A percentile compares a stretch with the other conserved stretches of the same genome.
These are phyloP conservation scores for Channa argus DNA, from an alignment of 2,113 vertebrate species.

Conservation along the genomic window DNA sequence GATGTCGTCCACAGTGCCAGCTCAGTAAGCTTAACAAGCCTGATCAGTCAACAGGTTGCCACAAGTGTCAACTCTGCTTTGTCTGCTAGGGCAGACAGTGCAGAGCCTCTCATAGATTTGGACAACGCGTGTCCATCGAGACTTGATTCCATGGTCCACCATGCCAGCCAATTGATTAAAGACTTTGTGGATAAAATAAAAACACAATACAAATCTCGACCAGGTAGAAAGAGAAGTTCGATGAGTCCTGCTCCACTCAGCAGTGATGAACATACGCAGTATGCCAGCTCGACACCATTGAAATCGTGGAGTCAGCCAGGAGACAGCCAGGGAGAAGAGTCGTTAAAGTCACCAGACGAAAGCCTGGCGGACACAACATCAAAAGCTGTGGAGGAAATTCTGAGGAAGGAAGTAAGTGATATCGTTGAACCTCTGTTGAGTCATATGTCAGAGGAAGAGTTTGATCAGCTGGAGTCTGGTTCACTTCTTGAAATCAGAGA, in stretches of 20 bases:
- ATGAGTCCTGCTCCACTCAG: no score
- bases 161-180: not conserved
- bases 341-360: no score
- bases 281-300: no score
- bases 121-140: not conserved
- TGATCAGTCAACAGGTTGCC: not conserved
- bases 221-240: not conserved
- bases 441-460: accelerated
- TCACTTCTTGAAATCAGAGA: not conserved
- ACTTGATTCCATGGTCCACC: not conserved
- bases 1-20: no score
- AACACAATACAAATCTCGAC: not conserved
- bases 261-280: no score
- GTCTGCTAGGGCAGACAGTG: accelerated
- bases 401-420: not conserved
- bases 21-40: not conserved
- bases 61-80: not conserved
- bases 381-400: not conserved
- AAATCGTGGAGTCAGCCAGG: no score
- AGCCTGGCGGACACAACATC: no score
- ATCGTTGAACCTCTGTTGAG: not conserved
- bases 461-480: no score
- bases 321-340: no score
- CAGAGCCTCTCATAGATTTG: no score
- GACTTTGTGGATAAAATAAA: not conserved